Evolutionary conservation across 2,797 vertebrate genomes (phyloP).

Genomic region (Crocodylus rhombifer): DNA sequence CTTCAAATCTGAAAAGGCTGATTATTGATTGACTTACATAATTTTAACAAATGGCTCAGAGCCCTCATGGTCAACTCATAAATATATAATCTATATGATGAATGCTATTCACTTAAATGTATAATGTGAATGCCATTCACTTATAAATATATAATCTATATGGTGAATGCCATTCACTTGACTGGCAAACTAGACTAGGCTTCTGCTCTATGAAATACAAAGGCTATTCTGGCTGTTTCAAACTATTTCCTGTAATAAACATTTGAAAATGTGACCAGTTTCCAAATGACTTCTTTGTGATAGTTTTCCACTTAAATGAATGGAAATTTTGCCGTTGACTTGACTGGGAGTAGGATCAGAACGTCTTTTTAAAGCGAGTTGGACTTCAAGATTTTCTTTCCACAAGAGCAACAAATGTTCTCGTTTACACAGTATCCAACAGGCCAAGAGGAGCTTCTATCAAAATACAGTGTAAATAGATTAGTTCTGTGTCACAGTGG

Average conservation of each 20-base stretch:
- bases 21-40: too few species aligned
- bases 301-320: neutral
- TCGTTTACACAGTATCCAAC: neutral
- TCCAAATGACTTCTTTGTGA: neutral
- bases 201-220: neutral
- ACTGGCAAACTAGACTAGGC: too few species aligned
- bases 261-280: neutral
- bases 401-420: constrained; percentile 60
- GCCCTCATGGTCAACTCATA: too few species aligned
- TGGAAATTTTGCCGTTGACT: constrained; percentile 9
- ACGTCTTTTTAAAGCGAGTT: constrained; percentile 62
- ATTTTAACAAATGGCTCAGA: too few species aligned
- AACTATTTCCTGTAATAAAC: neutral
- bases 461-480: constrained; percentile 46
- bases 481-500: constrained; percentile 42
- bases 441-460: constrained; percentile 33
- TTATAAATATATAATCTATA: too few species aligned
- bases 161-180: too few species aligned
- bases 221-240: neutral
- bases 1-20: too few species aligned
- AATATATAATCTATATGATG: too few species aligned
- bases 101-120: too few species aligned
- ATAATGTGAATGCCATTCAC: too few species aligned
- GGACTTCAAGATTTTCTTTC: constrained; percentile 58
- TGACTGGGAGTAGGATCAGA: constrained; percentile 43